A percentile compares a stretch with the other conserved stretches of the same genome.
Evolutionary conservation across 2,888 invertebrate genomes (phyloP).

Genomic region (Orchesellides sinensis): DNA sequence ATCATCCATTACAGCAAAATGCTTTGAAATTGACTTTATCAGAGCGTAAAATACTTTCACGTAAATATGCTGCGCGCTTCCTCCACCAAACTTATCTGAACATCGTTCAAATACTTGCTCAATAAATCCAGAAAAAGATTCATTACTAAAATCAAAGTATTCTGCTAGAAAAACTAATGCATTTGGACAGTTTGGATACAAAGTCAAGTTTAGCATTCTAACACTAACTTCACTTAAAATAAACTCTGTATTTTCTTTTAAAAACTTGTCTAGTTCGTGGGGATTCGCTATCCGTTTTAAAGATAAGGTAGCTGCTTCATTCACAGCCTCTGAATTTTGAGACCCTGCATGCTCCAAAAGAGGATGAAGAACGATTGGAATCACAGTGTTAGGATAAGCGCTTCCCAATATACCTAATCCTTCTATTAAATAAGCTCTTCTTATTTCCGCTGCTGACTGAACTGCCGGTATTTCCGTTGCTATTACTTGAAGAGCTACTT

Average conservation of each 20-base stretch:
- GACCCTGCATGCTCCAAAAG: slow-evolving; percentile 68
- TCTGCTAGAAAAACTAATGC: slow-evolving; percentile 70
- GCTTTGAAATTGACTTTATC: slow-evolving; percentile 46
- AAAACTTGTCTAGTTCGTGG: slow-evolving; percentile 22
- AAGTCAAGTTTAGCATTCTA: slow-evolving; percentile 58
- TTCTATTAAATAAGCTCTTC: slow-evolving; percentile 59
- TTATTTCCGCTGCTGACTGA: slow-evolving; percentile 52
- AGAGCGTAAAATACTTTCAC: slow-evolving; percentile 65
- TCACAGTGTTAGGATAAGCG: slow-evolving; percentile 46
- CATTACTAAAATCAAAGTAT: slow-evolving; percentile 70
- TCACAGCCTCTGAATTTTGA: slow-evolving; percentile 17
- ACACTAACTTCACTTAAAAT: slow-evolving; percentile 71
- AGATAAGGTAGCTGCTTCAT: slow-evolving; percentile 41
- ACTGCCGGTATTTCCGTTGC: slow-evolving; percentile 34
- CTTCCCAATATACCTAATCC: slow-evolving; percentile 58
- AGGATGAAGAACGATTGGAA: slow-evolving; percentile 66
- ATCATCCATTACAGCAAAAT: background rate
- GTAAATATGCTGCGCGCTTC: slow-evolving; percentile 53
- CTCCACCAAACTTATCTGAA: slow-evolving; percentile 68
- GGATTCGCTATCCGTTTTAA: slow-evolving; percentile 30
- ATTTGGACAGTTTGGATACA: slow-evolving; percentile 68
- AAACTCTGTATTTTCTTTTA: slow-evolving; percentile 62
- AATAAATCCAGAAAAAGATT: slow-evolving; percentile 63
- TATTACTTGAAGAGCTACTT: slow-evolving; percentile 15
- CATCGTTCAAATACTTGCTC: slow-evolving; percentile 68